Base-by-base conservation (phyloP, 2,888 invertebrate species). In the Aphelenchoides bicaudatus region DNA sequence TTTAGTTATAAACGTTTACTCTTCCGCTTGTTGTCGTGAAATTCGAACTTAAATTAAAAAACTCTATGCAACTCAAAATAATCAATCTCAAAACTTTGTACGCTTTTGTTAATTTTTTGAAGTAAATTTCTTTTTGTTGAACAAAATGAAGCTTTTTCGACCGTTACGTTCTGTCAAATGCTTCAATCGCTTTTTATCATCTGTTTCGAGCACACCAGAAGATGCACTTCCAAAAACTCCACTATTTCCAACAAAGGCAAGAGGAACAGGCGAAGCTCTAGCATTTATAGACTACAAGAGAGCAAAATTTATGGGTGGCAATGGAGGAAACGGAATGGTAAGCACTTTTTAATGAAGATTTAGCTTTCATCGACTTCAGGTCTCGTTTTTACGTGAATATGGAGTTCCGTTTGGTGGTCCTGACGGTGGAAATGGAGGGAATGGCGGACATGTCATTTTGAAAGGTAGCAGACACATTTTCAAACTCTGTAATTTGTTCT, bases 401-500 rank as follows among this genome's bases (percentile, higher is more conserved):
- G 84, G 85, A 54, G 91, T 91, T 74, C 92, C 91, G 63, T 85
- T 84, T 58, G 96, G 90, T 0, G 94, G 94, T 0, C 94, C 93
- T 0, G 90, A 91, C 80, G 94, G 93, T 0, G 96, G 94, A 0
- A 91, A 96, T 80, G 98, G 96, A 0, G 98, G 98, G 0, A 86
- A 74, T 50, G 87, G 75, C 2, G 75, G 73, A 10, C 75, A 75
- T 50, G 69, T 75, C 28, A 58, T 75, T 28, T 72, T 75, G 39
- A 48, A 58, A 64, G 73, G 73, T 72, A 2, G 29, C 29, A 53
- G 23, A 5, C 51, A 56, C 29, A 56, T 5, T 19, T 49, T 21
- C 39, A 16, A n/a, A 1, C 21, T 37, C 8, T n/a, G 0, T 28
- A 16, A 54, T 19, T n/a, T 54, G 13, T 25, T 23, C 3, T 27